A percentile compares a stretch with the other conserved stretches of the same genome.
phyloP scores from a whole-genome alignment of 2,797 vertebrate species.

The Neomorphus geoffroyi region DNA sequence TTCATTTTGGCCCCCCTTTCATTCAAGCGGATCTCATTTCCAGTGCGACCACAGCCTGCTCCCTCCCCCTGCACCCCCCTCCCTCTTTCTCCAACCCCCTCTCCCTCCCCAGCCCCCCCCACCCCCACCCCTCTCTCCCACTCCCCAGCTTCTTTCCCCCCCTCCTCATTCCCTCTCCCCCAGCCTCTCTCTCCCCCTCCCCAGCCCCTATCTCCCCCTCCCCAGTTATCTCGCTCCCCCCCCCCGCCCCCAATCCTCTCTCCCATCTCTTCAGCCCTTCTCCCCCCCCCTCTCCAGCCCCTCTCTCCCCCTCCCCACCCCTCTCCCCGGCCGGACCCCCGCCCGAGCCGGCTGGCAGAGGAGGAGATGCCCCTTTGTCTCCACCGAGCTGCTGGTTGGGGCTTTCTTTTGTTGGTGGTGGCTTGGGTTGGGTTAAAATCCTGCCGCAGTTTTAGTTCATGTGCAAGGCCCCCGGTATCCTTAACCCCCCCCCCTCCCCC shows the following conservation, averaged over 20 bases:
- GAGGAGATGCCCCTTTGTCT: slow-evolving; percentile 52
- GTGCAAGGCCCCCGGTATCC: slow-evolving; percentile 37
- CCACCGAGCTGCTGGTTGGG: background rate
- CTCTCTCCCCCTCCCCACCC: background rate
- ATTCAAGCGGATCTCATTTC: slow-evolving; percentile 52
- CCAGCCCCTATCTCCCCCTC: background rate
- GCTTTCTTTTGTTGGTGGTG: background rate
- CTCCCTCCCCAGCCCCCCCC: background rate
- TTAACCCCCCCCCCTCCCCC: background rate
- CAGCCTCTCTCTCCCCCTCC: background rate
- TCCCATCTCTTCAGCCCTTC: too few species aligned
- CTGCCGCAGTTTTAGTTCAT: slow-evolving; percentile 50
- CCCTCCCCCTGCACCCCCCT: background rate
- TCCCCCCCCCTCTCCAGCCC: too few species aligned
- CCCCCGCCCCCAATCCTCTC: too few species aligned
- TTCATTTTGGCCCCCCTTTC: slow-evolving; percentile 35
- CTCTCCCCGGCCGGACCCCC: background rate
- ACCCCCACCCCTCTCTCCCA: background rate
- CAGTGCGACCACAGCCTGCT: background rate
- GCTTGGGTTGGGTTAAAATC: slow-evolving; percentile 37
- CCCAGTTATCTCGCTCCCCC: background rate
- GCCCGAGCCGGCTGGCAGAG: background rate
- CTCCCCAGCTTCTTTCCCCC: too few species aligned
- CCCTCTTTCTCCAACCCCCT: background rate
- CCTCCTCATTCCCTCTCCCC: too few species aligned